Evolutionary conservation across 2,113 vertebrate species (phyloP).

Genomic region (Clarias batrachus): DNA sequence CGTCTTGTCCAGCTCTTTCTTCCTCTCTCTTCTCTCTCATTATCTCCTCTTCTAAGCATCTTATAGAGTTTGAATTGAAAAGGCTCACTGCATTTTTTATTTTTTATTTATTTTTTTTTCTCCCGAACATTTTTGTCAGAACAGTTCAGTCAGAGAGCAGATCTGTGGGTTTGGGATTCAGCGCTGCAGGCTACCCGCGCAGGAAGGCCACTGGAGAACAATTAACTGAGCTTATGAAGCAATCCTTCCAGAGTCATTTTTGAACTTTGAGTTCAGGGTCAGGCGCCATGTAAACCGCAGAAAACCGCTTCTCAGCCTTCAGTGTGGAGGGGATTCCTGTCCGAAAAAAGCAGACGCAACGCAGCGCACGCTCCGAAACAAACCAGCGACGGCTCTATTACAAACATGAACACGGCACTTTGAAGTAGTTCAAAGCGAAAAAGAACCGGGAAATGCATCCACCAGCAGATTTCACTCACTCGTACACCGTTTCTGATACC

Average conservation of each 20-base stretch:
- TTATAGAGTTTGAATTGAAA: constrained; percentile 25
- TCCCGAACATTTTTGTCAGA: constrained; percentile 19
- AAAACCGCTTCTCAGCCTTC: not conserved
- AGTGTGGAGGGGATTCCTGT: constrained; percentile 13
- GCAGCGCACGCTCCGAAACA: not conserved
- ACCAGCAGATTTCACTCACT: not conserved
- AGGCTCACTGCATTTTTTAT: constrained; percentile 23
- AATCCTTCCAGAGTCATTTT: constrained; percentile 36
- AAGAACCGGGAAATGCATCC: not conserved
- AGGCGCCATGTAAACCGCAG: constrained; percentile 27
- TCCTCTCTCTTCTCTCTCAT: not conserved
- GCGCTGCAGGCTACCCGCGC: constrained; percentile 32
- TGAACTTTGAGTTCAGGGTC: constrained; percentile 47
- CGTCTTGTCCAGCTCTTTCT: not conserved
- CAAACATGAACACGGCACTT: constrained; percentile 4
- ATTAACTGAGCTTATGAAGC: constrained; percentile 49
- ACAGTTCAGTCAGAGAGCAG: constrained; percentile 14
- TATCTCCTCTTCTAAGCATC: not conserved
- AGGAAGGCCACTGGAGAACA: constrained; percentile 48
- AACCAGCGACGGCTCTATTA: constrained; percentile 2
- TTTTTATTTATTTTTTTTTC: not conserved
- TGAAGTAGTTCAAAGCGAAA: constrained; percentile 22
- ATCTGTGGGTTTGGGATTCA: constrained; percentile 31
- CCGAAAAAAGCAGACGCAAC: constrained; percentile 14
- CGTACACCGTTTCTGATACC: not conserved